These are phyloP conservation scores for Coelopa pilipes DNA, from an alignment of 2,888 invertebrate species.

Conservation along the genomic window DNA sequence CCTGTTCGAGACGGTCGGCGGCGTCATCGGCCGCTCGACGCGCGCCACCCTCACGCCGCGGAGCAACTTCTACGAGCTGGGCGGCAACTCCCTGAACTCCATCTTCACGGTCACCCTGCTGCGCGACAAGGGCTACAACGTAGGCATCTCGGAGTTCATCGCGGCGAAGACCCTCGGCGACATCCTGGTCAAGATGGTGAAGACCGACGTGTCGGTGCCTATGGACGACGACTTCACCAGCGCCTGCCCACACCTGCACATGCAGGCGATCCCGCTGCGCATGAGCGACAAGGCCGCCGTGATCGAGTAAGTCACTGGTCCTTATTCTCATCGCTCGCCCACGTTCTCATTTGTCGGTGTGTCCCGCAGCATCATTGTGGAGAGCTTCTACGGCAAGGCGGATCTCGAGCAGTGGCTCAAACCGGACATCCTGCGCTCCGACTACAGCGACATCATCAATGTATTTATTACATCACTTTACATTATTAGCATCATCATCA, in stretches of 20 bases:
- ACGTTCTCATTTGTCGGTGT: background rate
- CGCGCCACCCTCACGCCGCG: constrained; percentile 72
- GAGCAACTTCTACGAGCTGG: constrained; percentile 85
- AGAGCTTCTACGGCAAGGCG: constrained; percentile 87
- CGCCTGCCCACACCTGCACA: constrained; percentile 58
- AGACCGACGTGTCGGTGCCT: constrained; percentile 54
- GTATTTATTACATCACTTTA: constrained; percentile 52
- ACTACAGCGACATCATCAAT: constrained; percentile 77
- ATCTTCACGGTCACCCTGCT: constrained; percentile 83
- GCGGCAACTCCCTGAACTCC: constrained; percentile 88
- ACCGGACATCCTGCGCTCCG: constrained; percentile 74
- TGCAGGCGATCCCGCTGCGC: constrained; percentile 59
- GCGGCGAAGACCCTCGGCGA: constrained; percentile 77
- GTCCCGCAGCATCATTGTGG: constrained; percentile 78
- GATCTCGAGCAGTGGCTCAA: constrained; percentile 84
- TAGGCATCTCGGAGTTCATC: constrained; percentile 86
- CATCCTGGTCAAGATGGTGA: constrained; percentile 72
- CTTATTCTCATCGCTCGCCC: background rate
- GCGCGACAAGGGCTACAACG: constrained; percentile 80
- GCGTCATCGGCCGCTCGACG: constrained; percentile 75
- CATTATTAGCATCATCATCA: background rate
- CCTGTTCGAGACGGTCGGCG: constrained; percentile 80
- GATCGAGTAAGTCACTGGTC: constrained; percentile 72
- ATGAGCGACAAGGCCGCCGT: constrained; percentile 74
- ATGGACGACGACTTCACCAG: constrained; percentile 59